Evolutionary conservation across 2,797 vertebrate genomes (phyloP).

Genomic region (Loris lydekkerianus): DNA sequence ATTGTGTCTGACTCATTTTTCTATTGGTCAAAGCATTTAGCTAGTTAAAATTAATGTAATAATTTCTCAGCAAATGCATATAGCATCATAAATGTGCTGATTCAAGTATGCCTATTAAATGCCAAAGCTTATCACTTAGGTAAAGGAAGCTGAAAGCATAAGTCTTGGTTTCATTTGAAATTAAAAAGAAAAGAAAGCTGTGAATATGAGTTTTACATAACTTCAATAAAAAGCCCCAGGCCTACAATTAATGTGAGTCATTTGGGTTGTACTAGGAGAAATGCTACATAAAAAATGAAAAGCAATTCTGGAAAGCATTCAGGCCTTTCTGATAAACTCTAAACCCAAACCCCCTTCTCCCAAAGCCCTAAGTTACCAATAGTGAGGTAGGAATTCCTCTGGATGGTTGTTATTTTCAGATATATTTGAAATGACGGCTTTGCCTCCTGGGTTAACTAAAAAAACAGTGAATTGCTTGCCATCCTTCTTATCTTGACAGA

Average conservation of each 20-base stretch:
- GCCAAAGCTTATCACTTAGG: background rate
- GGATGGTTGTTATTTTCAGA: slow-evolving; percentile 11
- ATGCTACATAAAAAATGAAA: background rate
- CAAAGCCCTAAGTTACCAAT: background rate
- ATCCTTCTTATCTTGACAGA: background rate
- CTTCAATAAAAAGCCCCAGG: background rate
- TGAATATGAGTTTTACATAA: background rate
- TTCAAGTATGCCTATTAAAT: background rate
- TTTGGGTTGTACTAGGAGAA: background rate
- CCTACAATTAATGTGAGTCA: slow-evolving; percentile 10
- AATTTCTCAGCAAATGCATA: background rate
- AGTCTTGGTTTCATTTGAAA: background rate
- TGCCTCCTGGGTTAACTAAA: slow-evolving; percentile 10
- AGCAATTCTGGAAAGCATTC: slow-evolving; percentile 1
- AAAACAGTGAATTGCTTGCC: background rate
- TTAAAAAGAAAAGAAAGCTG: background rate
- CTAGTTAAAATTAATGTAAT: background rate
- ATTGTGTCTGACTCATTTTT: background rate
- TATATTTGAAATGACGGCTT: background rate
- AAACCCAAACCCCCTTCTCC: background rate
- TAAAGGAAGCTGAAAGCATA: slow-evolving; percentile 15
- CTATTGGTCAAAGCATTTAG: background rate
- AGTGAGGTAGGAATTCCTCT: background rate
- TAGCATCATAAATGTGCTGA: background rate
- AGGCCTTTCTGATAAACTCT: slow-evolving; percentile 35